Evolutionary conservation across 1,140 invertebrate species (phyloP).

Genomic region (Drosophila nigromelanica): DNA sequence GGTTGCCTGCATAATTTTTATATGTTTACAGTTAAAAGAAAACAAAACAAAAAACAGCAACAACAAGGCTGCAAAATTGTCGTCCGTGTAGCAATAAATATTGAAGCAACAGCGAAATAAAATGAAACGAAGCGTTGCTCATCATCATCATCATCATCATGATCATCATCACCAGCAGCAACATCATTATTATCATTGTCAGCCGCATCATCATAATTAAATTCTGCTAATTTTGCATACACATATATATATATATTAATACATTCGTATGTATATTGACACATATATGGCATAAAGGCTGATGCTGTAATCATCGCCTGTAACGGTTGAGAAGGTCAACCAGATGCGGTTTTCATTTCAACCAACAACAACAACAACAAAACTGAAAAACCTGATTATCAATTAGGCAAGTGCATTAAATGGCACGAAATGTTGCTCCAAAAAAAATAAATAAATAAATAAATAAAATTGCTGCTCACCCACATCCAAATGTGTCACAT

Average conservation of each 20-base stretch:
- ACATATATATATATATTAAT: not conserved
- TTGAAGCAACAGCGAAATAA: slow-evolving; percentile 29
- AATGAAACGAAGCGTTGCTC: slow-evolving; percentile 24
- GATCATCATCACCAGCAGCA: slow-evolving; percentile 1
- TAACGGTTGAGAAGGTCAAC: slow-evolving; percentile 78
- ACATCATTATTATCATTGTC: slow-evolving; percentile 8
- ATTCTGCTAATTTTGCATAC: slow-evolving; percentile 48
- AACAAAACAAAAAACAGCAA: slow-evolving; percentile 31
- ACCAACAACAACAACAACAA: slow-evolving; percentile 14
- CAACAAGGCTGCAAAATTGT: slow-evolving; percentile 33
- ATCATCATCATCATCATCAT: slow-evolving; percentile 19
- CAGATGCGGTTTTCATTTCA: slow-evolving; percentile 60
- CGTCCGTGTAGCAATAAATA: slow-evolving; percentile 44
- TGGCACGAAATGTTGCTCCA: slow-evolving; percentile 17
- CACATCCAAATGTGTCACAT: not conserved
- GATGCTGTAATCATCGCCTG: slow-evolving; percentile 69
- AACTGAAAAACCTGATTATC: slow-evolving; percentile 40
- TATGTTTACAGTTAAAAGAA: slow-evolving; percentile 72
- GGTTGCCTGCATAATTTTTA: slow-evolving; percentile 42
- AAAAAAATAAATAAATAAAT: not conserved
- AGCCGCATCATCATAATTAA: slow-evolving; percentile 32
- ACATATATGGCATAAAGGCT: slow-evolving; percentile 37
- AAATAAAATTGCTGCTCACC: not conserved
- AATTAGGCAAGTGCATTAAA: slow-evolving; percentile 51
- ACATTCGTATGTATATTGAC: slow-evolving; percentile 31